Base-by-base conservation (phyloP, 1,140 invertebrate species). In the Sinella curviseta region DNA sequence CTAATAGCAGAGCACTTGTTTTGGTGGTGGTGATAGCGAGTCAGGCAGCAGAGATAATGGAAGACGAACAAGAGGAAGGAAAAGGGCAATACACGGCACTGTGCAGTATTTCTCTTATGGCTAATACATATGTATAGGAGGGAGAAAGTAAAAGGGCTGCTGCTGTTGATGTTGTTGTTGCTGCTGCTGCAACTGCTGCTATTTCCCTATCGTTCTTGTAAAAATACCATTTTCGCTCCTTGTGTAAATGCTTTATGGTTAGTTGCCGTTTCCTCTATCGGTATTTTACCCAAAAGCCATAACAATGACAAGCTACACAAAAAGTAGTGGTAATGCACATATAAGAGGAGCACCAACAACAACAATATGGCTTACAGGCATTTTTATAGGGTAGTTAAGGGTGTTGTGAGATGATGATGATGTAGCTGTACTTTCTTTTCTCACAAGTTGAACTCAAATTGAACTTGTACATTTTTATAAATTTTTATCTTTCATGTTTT, bases 191-290 rank as follows among this genome's bases (percentile, higher is more conserved):
- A n/a, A n/a, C n/a, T n/a, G n/a, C n/a, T n/a, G n/a, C n/a, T n/a
- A n/a, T n/a, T n/a, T n/a, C n/a, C n/a, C 39, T 20, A 48, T 48
- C 8, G 20, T 48, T 12, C 8, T 8, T 48, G 39, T 20, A 60
- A 60, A n/a, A 60, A n/a, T 3, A 12, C 24, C 57, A 26, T 60
- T 60, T 60, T 60, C 24, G 8, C 57, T 26, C 57, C 39, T 12
- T 48, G 39, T 60, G 57, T 60, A 60, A 60, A 60, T 60, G 57
- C 57, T 60, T 60, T 60, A 60, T 26, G 57, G 57, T 60, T 60
- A 26, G 8, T 60, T 60, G 57, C 57, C 24, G 57, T 60, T 60
- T 60, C 57, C 57, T 60, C 57, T n/a, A 60, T 60, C 57, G 57
- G 57, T 60, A 60, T 60, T 60, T 60, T 60, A n/a, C 24, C 14